phyloP scores from a whole-genome alignment of 1,140 invertebrate genomes.

The Scylla paramamosain region DNA sequence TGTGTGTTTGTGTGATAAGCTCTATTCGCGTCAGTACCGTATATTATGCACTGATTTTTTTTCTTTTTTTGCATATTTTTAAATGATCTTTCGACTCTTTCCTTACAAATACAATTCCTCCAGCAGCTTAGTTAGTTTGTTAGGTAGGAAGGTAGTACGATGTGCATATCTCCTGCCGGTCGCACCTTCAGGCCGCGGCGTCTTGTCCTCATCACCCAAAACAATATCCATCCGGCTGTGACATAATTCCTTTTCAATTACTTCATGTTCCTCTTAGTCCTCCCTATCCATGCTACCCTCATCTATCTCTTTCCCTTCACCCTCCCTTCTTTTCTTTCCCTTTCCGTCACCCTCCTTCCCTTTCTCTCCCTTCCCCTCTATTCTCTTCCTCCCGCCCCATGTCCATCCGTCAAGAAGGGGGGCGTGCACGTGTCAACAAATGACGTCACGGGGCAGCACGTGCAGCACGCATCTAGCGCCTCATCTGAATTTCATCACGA shows the following conservation, averaged over 20 bases:
- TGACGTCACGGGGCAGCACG: slow-evolving; percentile 71
- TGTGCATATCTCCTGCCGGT: no score
- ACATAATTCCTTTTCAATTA: not conserved
- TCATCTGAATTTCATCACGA: slow-evolving; percentile 73
- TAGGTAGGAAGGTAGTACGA: no score
- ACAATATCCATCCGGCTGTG: not conserved
- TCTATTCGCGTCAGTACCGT: no score
- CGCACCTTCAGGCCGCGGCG: not conserved
- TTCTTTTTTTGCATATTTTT: not conserved
- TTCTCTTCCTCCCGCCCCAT: not conserved
- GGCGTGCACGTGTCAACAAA: slow-evolving; percentile 69
- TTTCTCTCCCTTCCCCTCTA: not conserved
- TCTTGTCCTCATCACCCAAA: not conserved
- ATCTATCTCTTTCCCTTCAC: slow-evolving; percentile 25
- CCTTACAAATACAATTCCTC: not conserved
- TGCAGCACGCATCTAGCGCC: slow-evolving; percentile 68
- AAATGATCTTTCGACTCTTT: no score
- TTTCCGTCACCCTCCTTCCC: not conserved
- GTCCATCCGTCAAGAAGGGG: slow-evolving; percentile 30
- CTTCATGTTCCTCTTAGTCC: not conserved
- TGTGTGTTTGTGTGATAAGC: not conserved
- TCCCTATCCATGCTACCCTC: not conserved
- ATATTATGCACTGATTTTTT: no score
- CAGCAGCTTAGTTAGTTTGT: not conserved
- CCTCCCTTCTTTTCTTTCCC: slow-evolving; percentile 26